Base-by-base conservation (phyloP, 53 echinoderm and acorn worm genomes). In the Astropecten irregularis region DNA sequence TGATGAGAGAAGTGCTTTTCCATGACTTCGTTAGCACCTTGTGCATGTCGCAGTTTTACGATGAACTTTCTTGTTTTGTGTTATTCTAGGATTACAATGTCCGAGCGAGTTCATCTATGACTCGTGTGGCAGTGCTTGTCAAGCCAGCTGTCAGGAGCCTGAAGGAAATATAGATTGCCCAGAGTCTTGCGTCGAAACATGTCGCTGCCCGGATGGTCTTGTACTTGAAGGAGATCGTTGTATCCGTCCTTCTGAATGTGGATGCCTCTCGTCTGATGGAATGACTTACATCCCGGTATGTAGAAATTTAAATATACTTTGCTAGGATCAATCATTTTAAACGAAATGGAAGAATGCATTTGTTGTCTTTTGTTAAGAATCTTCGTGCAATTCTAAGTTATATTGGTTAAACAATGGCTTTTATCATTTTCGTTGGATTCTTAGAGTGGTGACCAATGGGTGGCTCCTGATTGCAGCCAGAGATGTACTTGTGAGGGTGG, bases 181-280 rank as follows among this genome's bases (percentile, higher is more conserved):
- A 29, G 22, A 56, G 13, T 52, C 38, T 13, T 87, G 86, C 49
- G 44, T 74, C 10, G 87, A 87, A 53, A 73, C 71, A 25, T 86
- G 86, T 40, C 52, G 40, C 30, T 91, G 87, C 67, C 87, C 87
- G 64, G 73, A 73, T 13, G 83, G 83, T 55, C 64, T 71, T 22
- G 50, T 87, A 3, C 56, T 91, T 37, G 87, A 91, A 63, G 56
- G 68, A 22, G 87, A 87, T 52, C 48, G 35, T 9, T 91, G 91
- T 54, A 83, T 91, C 18, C 33, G 29, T 5, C 83, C 68, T 30
- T 59, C 48, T 18, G 49, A 66, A 31, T 91, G 91, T 76, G 91
- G 91, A 1, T 91, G 91, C 62, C 23, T 52, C 50, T 49, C 68
- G 2, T 18, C 49, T 2, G 49, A 77, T 60, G 85, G 85, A 15